A percentile compares a stretch with the other conserved stretches of the same genome.
Conservation (phyloP, 2,888 invertebrate species). For the Leuctra nigra region DNA sequence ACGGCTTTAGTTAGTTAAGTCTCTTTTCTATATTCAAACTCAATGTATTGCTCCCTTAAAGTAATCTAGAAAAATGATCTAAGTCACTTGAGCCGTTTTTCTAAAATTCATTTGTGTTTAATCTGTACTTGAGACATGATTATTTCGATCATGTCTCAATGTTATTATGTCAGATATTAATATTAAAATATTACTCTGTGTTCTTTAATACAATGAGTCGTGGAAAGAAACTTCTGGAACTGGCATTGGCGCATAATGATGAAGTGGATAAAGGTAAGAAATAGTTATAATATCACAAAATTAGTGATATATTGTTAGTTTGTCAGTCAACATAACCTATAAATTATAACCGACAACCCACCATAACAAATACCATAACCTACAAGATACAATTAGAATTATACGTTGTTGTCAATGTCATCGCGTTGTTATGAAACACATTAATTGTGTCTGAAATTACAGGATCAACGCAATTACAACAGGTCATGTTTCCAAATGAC, state of each 20-base stretch:
- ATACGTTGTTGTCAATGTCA: no score
- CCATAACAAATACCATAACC: background rate
- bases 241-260: background rate
- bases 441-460: no score
- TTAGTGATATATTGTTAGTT: no score
- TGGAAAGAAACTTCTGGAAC: background rate
- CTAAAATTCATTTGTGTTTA: background rate
- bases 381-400: no score
- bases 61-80: background rate
- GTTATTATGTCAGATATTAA: background rate
- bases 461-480: no score
- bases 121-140: no score
- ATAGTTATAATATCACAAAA: no score
- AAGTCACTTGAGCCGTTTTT: slow-evolving; percentile 5
- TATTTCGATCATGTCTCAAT: no score
- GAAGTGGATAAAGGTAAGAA: background rate
- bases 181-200: background rate
- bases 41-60: no score
- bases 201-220: background rate
- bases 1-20: slow-evolving; percentile 2
- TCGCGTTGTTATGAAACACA: no score
- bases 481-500: no score
- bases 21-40: background rate
- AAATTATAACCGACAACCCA: background rate
- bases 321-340: slow-evolving; percentile 3